Evolutionary conservation across 2,113 vertebrate genomes (phyloP), one percentile per base, ranked within the genome.

Genomic region (Melanocharis versteri): DNA sequence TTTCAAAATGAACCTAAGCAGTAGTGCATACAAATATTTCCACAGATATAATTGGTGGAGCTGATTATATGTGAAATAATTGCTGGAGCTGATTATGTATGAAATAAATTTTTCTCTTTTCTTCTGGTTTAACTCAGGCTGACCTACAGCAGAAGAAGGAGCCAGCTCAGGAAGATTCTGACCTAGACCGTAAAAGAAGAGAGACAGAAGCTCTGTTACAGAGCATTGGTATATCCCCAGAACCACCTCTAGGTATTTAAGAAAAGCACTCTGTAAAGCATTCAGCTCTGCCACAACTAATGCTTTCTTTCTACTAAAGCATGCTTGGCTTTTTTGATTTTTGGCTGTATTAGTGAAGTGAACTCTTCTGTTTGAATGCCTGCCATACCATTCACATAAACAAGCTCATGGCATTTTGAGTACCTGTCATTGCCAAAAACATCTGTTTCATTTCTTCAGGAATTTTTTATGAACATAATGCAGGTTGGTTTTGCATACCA

Each of bases 191-290:
- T 35, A 99, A 99, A 87, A 98, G 99, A 48, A 97, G 99, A 70
- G 99, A 99, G 97, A 99, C 99, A 0, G 99, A 99, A 92, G 99
- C 99, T 48, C 97, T 99, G 77, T 98, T 99, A 27, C 99, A 99
- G 94, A 99, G 99, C 90, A 99, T 99, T 62, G 99, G 99, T 51
- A 99, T 99, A 89, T 99, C 99, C 6, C 99, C 99, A 8, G 99
- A 99, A 94, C 99, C 99, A 50, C 98, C 99, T 40, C 97, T 99
- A 98, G 99, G 99, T 99, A 98, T 87, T 96, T 95, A 62, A 82
- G 89, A 93, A 72, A 69, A 91, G 57, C 65, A 94, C 54, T 78
- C 45, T 93, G 51, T 62, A 83, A 94, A 95, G 77, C 88, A 44
- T 92, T 93, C 69, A 78, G 79, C 79, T 93, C 58, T 89, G 62